Evolutionary conservation across 2,113 vertebrate genomes (phyloP).

Genomic region (Atractosteus spatula): DNA sequence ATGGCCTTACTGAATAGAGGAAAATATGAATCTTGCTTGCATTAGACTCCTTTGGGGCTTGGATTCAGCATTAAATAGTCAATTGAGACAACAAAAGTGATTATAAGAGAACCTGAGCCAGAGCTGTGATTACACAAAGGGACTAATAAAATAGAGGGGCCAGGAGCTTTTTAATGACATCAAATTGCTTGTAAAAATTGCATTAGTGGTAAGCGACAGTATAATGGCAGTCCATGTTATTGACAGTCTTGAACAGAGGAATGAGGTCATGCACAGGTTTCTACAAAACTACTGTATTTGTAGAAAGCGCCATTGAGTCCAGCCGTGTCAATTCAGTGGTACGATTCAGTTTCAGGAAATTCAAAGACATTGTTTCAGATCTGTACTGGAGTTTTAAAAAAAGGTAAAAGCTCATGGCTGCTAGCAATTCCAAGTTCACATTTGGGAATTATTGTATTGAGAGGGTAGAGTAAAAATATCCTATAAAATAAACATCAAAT

Average conservation of each 20-base stretch:
- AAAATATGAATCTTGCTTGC: slow-evolving; percentile 9
- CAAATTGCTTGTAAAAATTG: slow-evolving; percentile 24
- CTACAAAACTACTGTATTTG: background rate
- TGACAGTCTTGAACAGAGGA: slow-evolving; percentile 5
- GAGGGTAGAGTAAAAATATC: too few relatives aligned
- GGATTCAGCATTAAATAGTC: slow-evolving; percentile 15
- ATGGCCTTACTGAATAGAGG: too few relatives aligned
- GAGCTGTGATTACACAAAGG: slow-evolving; percentile 4
- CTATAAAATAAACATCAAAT: too few relatives aligned
- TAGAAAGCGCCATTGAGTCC: background rate
- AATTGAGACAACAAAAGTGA: slow-evolving; percentile 12
- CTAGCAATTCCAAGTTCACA: too few relatives aligned
- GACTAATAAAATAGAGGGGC: slow-evolving; percentile 12
- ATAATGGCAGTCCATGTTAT: slow-evolving; percentile 13
- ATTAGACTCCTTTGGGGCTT: slow-evolving; percentile 3
- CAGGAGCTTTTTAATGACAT: slow-evolving; percentile 29
- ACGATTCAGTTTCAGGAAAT: background rate
- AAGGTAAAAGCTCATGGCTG: too few relatives aligned
- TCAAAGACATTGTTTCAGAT: too few relatives aligned
- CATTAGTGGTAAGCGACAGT: slow-evolving; percentile 19
- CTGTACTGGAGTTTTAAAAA: too few relatives aligned
- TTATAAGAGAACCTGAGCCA: slow-evolving; percentile 20
- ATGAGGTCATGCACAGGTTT: slow-evolving; percentile 17
- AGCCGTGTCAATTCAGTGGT: background rate
- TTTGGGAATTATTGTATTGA: too few relatives aligned